These are phyloP conservation scores for Eudasyphora cyanicolor DNA, from an alignment of 2,888 invertebrate genomes.

Conservation along the genomic window DNA sequence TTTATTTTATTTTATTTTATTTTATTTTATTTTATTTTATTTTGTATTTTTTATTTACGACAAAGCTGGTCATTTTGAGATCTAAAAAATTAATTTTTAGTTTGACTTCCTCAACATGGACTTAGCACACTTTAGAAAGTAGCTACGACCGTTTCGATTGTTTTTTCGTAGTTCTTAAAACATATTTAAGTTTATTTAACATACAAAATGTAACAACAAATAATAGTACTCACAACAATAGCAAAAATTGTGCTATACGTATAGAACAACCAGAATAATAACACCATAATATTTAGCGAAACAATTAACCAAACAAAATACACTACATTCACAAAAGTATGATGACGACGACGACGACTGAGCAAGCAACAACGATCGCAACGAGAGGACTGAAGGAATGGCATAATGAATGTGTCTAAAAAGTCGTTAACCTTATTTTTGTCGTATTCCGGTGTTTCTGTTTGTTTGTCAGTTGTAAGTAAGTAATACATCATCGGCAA, in stretches of 20 bases:
- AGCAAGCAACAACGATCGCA: background rate
- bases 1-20: constrained; percentile 3
- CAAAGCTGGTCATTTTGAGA: background rate
- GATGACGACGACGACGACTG: background rate
- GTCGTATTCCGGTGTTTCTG: background rate
- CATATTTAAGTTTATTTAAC: too few relatives aligned
- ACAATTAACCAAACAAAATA: too few relatives aligned
- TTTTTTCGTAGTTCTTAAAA: too few relatives aligned
- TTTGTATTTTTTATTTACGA: background rate
- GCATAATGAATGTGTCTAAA: constrained; percentile 57
- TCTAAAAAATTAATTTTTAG: too few relatives aligned
- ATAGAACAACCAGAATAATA: too few relatives aligned
- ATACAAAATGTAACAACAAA: too few relatives aligned
- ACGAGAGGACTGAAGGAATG: too few relatives aligned
- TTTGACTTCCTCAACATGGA: too few relatives aligned
- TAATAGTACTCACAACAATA: too few relatives aligned
- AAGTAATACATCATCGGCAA: constrained; percentile 60
- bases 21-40: constrained; percentile 19
- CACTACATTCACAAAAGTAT: background rate
- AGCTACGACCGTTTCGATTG: too few relatives aligned
- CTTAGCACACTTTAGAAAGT: too few relatives aligned
- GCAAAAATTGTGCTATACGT: too few relatives aligned
- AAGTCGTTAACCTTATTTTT: constrained; percentile 64
- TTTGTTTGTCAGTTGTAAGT: constrained; percentile 36
- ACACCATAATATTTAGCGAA: background rate